Conservation (phyloP, 2,888 invertebrate genomes). For the Hirtodrosophila duncani region DNA sequence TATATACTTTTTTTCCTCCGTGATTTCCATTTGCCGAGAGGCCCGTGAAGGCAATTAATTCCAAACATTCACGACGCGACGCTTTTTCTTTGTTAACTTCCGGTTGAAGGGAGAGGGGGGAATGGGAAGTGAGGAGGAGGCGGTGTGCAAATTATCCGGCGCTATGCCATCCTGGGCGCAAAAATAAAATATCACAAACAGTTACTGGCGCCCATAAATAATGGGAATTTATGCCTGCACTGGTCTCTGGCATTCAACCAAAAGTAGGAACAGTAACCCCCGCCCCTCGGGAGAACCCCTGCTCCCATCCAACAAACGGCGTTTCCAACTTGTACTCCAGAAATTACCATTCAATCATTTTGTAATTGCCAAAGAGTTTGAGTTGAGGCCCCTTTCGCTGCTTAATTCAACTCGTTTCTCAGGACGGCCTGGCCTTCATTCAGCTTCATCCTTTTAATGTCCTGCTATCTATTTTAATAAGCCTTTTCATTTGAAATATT, state of each 20-base stretch:
- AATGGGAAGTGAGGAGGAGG: too few relatives aligned
- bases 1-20: constrained; percentile 55
- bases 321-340: constrained; percentile 47
- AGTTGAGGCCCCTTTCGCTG: constrained; percentile 2
- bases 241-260: background rate
- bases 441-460: constrained; percentile 53
- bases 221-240: constrained; percentile 76
- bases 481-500: constrained; percentile 18
- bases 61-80: constrained; percentile 66
- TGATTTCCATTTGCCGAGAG: constrained; percentile 33
- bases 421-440: background rate
- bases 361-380: constrained; percentile 51
- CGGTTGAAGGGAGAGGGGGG: too few relatives aligned
- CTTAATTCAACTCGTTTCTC: constrained; percentile 27
- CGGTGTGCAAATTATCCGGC: constrained; percentile 63
- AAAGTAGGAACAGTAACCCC: constrained; percentile 39
- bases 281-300: background rate
- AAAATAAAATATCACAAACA: constrained; percentile 77
- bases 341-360: constrained; percentile 76
- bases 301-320: constrained; percentile 10
- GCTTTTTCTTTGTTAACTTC: constrained; percentile 75
- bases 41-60: constrained; percentile 67
- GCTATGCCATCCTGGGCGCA: constrained; percentile 70
- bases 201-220: constrained; percentile 76
- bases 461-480: constrained; percentile 67